Conservation (phyloP, 64 coral and sea anemone species). For the Hydrozoanthus tunicans region DNA sequence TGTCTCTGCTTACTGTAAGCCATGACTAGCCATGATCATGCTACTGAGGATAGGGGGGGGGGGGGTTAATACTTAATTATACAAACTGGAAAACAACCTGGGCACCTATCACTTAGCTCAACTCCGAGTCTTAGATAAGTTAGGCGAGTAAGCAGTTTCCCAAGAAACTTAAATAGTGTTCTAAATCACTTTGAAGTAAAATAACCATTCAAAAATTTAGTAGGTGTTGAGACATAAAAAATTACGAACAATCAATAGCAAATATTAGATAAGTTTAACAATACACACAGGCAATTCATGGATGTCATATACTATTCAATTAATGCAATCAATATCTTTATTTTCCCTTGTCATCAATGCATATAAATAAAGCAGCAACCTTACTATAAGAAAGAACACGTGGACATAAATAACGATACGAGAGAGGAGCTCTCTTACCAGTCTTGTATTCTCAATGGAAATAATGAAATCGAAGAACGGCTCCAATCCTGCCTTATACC, state of each 20-base stretch:
- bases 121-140: too few species aligned
- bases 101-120: too few species aligned
- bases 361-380: neutral
- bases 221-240: neutral
- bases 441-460: slow-evolving; percentile 97
- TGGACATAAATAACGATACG: neutral
- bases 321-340: neutral
- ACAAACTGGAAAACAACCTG: too few species aligned
- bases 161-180: too few species aligned
- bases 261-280: neutral
- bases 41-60: too few species aligned
- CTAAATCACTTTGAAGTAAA: too few species aligned
- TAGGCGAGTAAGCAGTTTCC: too few species aligned
- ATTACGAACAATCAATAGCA: neutral
- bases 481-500: slow-evolving; percentile 97
- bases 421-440: slow-evolving; percentile 63
- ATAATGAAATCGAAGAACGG: slow-evolving; percentile 99
- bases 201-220: neutral
- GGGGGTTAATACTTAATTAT: too few species aligned
- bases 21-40: too few species aligned
- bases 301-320: neutral
- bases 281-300: too few species aligned
- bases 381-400: neutral
- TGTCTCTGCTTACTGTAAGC: too few species aligned
- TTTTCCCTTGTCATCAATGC: neutral